Evolutionary conservation across 2,888 invertebrate genomes (phyloP).

Genomic region (Polydesmus complanatus): DNA sequence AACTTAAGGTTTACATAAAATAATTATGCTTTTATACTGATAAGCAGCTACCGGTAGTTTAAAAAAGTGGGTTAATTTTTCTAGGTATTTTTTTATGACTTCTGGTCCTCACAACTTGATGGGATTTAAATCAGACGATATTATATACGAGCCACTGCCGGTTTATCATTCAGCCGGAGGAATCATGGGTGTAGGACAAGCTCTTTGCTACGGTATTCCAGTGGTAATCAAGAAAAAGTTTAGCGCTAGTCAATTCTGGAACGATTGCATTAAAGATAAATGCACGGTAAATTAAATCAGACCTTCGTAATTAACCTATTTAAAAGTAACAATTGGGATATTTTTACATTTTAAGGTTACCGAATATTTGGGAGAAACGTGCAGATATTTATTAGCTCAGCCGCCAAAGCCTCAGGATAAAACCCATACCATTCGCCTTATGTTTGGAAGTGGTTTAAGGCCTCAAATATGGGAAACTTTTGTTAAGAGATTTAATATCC

Average conservation of each 20-base stretch:
- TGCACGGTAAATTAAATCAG: slow-evolving; percentile 67
- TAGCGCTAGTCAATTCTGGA: slow-evolving; percentile 83
- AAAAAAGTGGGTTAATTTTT: slow-evolving; percentile 25
- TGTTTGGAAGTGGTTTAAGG: slow-evolving; percentile 86
- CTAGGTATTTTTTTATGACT: slow-evolving; percentile 65
- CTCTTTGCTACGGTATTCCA: slow-evolving; percentile 64
- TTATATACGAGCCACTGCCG: slow-evolving; percentile 81
- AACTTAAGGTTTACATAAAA: slow-evolving; percentile 77
- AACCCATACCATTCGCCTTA: slow-evolving; percentile 55
- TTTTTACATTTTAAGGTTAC: slow-evolving; percentile 43
- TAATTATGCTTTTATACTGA: not conserved
- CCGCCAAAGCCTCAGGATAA: slow-evolving; percentile 52
- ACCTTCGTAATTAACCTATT: too few species aligned
- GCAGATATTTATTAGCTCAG: slow-evolving; percentile 67
- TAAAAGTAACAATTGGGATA: not conserved
- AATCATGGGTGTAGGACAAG: slow-evolving; percentile 67
- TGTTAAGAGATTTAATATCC: slow-evolving; percentile 67
- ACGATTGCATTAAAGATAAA: slow-evolving; percentile 80
- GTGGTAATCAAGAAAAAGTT: slow-evolving; percentile 78
- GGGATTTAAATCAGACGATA: slow-evolving; percentile 51
- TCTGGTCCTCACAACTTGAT: slow-evolving; percentile 57
- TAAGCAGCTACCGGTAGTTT: not conserved
- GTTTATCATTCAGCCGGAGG: slow-evolving; percentile 94
- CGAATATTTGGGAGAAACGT: slow-evolving; percentile 87
- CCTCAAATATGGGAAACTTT: slow-evolving; percentile 90